Evolutionary conservation across 92 coral and sea anemone species (phyloP).

Genomic region (Muricea muricata): DNA sequence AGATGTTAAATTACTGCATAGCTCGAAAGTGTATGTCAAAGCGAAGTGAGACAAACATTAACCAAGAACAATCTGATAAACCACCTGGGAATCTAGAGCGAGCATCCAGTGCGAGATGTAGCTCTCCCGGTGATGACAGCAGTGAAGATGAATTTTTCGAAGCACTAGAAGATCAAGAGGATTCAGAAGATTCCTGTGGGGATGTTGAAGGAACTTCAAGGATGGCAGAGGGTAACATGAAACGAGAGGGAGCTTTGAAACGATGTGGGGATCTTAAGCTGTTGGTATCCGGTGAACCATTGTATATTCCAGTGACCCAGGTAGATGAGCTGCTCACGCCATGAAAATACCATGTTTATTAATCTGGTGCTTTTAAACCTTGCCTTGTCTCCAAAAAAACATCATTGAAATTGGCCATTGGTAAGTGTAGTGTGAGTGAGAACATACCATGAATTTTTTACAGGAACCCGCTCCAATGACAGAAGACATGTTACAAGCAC

Average conservation of each 20-base stretch:
- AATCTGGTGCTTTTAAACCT: no score
- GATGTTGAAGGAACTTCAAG: conserved; percentile 22
- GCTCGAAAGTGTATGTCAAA: conserved; percentile 83
- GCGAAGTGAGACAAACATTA: conserved; percentile 39
- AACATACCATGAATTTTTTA: not conserved
- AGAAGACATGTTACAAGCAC: conserved; percentile 97
- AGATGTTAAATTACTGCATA: conserved; percentile 98
- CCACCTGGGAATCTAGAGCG: conserved; percentile 22
- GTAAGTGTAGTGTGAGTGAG: not conserved
- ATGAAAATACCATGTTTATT: no score
- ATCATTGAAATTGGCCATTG: not conserved
- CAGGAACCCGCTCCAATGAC: conserved; percentile 99
- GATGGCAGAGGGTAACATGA: not conserved
- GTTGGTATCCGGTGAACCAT: conserved; percentile 79
- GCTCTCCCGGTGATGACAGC: conserved; percentile 40
- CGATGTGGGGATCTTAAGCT: conserved; percentile 85
- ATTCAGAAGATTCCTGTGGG: conserved; percentile 43
- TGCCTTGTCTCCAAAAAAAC: not conserved
- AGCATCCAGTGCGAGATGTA: conserved; percentile 21
- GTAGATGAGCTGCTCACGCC: conserved; percentile 42
- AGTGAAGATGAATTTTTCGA: conserved; percentile 96
- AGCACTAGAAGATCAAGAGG: conserved; percentile 84
- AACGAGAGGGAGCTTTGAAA: conserved; percentile 79
- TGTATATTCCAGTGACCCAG: conserved; percentile 92
- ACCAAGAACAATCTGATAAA: conserved; percentile 1